phyloP scores from a whole-genome alignment of 2,113 vertebrate genomes.

The Furnarius figulus region DNA sequence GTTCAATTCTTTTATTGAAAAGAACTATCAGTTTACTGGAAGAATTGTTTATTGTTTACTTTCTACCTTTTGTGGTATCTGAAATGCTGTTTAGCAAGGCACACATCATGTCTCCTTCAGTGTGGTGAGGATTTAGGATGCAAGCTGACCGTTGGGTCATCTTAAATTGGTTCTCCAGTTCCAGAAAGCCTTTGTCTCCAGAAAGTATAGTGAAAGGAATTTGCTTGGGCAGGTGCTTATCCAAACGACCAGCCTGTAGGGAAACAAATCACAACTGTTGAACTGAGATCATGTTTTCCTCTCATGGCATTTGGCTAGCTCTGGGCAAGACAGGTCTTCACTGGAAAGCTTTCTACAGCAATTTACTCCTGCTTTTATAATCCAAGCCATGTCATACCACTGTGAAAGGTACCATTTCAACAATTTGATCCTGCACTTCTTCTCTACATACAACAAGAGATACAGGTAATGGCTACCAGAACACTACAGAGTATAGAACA shows the following conservation, averaged over 20 bases:
- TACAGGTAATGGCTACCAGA: not conserved
- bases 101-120: constrained; percentile 82
- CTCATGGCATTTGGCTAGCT: not conserved
- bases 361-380: not conserved
- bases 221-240: constrained; percentile 82
- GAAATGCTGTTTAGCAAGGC: constrained; percentile 85
- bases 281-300: not conserved
- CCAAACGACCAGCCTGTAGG: constrained; percentile 78
- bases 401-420: not conserved
- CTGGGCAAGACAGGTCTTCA: not conserved
- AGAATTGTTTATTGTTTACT: not conserved
- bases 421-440: not conserved
- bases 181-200: constrained; percentile 84
- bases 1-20: constrained; percentile 48
- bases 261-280: not conserved
- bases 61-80: constrained; percentile 81
- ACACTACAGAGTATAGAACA: not conserved
- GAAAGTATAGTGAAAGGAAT: constrained; percentile 84
- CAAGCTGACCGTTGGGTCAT: constrained; percentile 78
- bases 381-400: fast-evolving
- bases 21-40: not conserved
- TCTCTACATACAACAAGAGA: not conserved
- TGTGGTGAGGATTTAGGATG: constrained; percentile 80
- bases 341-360: not conserved
- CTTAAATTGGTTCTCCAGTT: constrained; percentile 80